Conservation (phyloP, 2,113 vertebrate species). For the Garra rufa region DNA sequence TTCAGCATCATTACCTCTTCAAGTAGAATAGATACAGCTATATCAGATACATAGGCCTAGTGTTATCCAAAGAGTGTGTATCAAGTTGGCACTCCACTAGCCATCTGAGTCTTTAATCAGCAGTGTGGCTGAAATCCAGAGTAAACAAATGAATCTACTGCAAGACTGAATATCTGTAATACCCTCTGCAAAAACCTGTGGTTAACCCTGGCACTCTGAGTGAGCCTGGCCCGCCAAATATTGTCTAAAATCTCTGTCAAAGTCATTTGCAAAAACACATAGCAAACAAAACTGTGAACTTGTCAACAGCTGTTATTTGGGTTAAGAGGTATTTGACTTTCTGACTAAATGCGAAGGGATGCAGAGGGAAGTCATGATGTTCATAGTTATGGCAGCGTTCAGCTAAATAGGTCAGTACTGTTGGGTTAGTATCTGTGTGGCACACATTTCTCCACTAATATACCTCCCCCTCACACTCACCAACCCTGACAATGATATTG, state of each 20-base stretch:
- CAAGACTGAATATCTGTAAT: constrained; percentile 25
- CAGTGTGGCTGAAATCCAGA: constrained; percentile 40
- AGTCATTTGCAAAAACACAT: neutral
- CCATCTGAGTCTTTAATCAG: constrained; percentile 26
- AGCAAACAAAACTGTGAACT: neutral
- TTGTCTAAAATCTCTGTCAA: neutral
- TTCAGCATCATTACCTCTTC: neutral
- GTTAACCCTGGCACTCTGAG: constrained; percentile 32
- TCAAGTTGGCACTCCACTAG: constrained; percentile 1
- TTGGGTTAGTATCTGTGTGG: neutral
- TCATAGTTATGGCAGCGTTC: neutral
- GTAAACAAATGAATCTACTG: constrained; percentile 36
- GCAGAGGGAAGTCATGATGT: neutral
- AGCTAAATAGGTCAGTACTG: constrained; percentile 32
- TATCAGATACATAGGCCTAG: neutral
- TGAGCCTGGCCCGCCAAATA: neutral
- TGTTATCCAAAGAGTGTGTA: constrained; percentile 10
- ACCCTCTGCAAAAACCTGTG: constrained; percentile 16
- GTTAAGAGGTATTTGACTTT: constrained; percentile 5
- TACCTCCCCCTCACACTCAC: neutral
- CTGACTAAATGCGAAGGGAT: neutral
- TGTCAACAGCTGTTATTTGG: neutral
- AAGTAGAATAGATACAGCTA: neutral
- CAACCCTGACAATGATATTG: neutral
- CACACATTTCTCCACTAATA: constrained; percentile 5